These are phyloP conservation scores for Lucilia cuprina DNA, from an alignment of 1,140 invertebrate species.

Conservation along the genomic window DNA sequence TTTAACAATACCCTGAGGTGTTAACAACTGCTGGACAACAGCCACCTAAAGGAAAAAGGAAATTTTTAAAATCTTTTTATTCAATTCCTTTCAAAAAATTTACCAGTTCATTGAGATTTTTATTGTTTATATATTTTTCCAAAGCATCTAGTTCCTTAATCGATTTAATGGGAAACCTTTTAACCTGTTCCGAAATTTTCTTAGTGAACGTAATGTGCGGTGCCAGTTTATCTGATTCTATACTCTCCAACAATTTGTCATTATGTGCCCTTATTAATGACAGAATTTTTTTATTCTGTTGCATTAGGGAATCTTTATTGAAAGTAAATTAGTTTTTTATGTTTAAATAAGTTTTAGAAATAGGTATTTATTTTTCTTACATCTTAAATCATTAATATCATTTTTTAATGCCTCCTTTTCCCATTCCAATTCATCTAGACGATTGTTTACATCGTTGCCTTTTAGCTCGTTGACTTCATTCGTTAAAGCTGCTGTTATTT, in stretches of 20 bases:
- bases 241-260: not conserved
- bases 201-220: not conserved
- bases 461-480: not conserved
- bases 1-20: not conserved
- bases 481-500: not conserved
- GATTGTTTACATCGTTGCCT: not conserved
- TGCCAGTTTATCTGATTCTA: not conserved
- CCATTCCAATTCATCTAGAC: not conserved
- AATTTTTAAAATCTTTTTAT: not conserved
- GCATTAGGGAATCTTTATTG: not conserved
- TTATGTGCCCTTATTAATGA: not conserved
- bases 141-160: not conserved
- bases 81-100: not conserved
- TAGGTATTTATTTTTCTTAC: not conserved
- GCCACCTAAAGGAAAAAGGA: not conserved
- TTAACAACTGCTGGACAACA: not conserved
- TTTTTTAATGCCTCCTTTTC: not conserved
- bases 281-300: not conserved
- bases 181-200: not conserved
- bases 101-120: not conserved
- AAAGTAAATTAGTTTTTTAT: not conserved
- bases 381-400: not conserved
- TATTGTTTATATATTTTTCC: not conserved
- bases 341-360: not conserved
- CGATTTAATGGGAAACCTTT: not conserved